These are phyloP conservation scores for Myripristis murdjan DNA, from an alignment of 2,797 vertebrate genomes.

Conservation along the genomic window DNA sequence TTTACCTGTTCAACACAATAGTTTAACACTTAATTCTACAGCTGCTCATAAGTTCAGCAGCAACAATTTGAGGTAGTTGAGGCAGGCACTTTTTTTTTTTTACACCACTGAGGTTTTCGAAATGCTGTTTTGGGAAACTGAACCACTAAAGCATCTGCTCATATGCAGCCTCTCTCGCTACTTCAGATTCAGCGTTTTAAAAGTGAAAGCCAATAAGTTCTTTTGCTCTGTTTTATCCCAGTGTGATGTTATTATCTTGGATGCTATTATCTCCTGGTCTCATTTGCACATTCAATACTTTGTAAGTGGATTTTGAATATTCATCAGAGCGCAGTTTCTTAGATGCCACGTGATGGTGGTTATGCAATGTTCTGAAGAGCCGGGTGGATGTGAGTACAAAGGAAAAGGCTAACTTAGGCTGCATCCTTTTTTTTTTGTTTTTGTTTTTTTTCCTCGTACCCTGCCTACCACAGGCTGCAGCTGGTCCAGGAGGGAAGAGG, in stretches of 20 bases:
- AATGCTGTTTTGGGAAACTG: background rate
- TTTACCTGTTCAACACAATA: background rate
- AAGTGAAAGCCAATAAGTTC: background rate
- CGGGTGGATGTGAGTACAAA: constrained; percentile 50
- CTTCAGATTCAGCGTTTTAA: background rate
- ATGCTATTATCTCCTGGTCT: background rate
- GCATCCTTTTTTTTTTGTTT: constrained; percentile 52
- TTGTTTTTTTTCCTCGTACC: too few species aligned
- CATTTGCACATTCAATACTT: constrained; percentile 10
- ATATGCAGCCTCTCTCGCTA: background rate
- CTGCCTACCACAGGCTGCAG: constrained; percentile 37
- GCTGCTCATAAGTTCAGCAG: background rate
- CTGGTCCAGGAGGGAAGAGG: constrained; percentile 37
- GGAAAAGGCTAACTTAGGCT: constrained; percentile 57
- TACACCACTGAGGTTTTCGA: too few species aligned
- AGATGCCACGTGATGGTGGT: constrained; percentile 47
- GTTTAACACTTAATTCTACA: background rate
- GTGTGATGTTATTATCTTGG: constrained; percentile 1
- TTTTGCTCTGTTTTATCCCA: constrained; percentile 10
- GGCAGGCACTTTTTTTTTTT: too few species aligned
- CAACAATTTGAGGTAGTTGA: background rate
- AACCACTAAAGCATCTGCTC: background rate
- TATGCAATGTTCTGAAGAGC: constrained; percentile 64
- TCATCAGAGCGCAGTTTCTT: constrained; percentile 38
- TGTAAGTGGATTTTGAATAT: constrained; percentile 35